Evolutionary conservation across 2,888 invertebrate genomes (phyloP), one percentile per base, ranked within the genome.

Genomic region (Conistra vaccinii): DNA sequence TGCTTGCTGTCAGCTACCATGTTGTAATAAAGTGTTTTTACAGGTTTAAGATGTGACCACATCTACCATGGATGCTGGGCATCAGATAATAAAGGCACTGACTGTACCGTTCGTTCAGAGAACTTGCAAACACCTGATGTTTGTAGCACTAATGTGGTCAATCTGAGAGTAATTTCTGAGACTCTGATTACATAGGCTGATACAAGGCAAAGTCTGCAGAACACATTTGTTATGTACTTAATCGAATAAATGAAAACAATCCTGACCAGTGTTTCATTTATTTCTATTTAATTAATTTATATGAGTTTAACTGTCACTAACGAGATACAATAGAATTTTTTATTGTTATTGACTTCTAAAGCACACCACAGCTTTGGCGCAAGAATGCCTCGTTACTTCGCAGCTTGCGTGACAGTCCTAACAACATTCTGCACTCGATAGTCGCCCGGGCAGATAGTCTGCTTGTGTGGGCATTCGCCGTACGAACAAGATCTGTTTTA

Each of bases 1-100:
- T 48, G 20, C 3, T 35, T 48, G 32, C 32, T 65, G 26, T 58
- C 5, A 26, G 5, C 26, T 35, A 17, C 20, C 4, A 45, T 69
- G n/a, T 69, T 42, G 23, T 70, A 69, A 69, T 29, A 29, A 53
- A n/a, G 1, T 39, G 6, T 48, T 29, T 68, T 68, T 70, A 23
- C 69, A 71, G 70, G 42, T n/a, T 55, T 70, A 70, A 70, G 39
- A 23, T 17, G 48, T 32, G 29, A n/a, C 32, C 48, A 9, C 65
- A 32, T 9, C 23, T 32, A 32, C 32, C 17, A 32, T 32, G 23
- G n/a, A 23, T 32, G 32, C 23, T 10, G 32, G 14, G 23, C 29
- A 29, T 63, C 45, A 63, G 29, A 63, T 45, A 63, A 29, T 23
- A 70, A 55, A 42, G 14, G 17, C 12, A 42, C 42, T 70, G 53